Percentiles rank a stretch among this genome's conserved stretches.
Evolutionary conservation across 2,888 invertebrate genomes (phyloP).

Genomic region (Cheiracanthium punctorium): DNA sequence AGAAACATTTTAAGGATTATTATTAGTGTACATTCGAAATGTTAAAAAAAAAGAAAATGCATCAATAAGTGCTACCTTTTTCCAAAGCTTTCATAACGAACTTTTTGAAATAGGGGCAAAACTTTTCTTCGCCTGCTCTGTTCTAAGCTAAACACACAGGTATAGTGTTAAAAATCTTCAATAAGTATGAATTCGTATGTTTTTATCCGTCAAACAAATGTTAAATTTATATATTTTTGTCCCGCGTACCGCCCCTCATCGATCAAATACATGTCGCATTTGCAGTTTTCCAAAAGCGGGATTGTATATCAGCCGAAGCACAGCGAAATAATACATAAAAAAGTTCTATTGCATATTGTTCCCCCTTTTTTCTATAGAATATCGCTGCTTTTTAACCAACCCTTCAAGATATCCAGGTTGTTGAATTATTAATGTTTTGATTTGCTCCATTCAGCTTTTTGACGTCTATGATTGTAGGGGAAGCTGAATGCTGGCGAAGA

Average conservation of each 20-base stretch:
- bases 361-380: background rate
- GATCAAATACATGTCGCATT: background rate
- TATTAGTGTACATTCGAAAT: too few species aligned
- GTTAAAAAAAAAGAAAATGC: too few species aligned
- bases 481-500: background rate
- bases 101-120: too few species aligned
- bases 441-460: background rate
- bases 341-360: background rate
- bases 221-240: background rate
- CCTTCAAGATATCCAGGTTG: slow-evolving; percentile 7
- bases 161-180: too few species aligned
- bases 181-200: too few species aligned
- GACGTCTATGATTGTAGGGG: background rate
- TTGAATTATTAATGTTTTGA: slow-evolving; percentile 9
- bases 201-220: too few species aligned
- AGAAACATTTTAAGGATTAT: too few species aligned
- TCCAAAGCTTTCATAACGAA: too few species aligned
- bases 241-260: background rate
- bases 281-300: background rate
- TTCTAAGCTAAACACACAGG: too few species aligned
- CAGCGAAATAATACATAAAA: background rate
- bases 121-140: too few species aligned
- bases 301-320: background rate
- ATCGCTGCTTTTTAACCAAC: background rate
- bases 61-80: too few species aligned